Base-by-base conservation (phyloP, 2,113 vertebrate genomes). In the Oryzias curvinotus region DNA sequence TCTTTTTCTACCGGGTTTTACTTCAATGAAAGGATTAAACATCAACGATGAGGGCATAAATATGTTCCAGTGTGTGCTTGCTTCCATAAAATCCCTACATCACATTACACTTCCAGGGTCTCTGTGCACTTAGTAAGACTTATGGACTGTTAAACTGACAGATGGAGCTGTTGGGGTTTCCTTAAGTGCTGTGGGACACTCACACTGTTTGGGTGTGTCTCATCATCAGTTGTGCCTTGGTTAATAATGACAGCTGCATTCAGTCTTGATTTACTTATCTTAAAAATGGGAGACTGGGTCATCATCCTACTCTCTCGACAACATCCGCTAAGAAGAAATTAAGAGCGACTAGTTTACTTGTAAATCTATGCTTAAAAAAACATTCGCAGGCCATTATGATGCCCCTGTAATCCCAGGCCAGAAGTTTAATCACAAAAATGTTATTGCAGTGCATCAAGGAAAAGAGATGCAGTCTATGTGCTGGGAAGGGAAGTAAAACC, bases 361-460 rank as follows among this genome's bases (percentile, higher is more conserved):
- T 57, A 73, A 82, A 80, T 80, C 76, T 71, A 48, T 82, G 86
- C 65, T 66, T 68, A 82, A 77, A 85, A 85, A 87, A 85, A 89
- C 85, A 86, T 87, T 84, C 81, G 85, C 23, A 14, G 52, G 21
- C 66, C 82, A 86, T 83, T 82, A 82, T 88, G 86, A 82, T 84
- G 57, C 47, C 0, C 50, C 3, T 21, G 57, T 83, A 86, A 88
- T 85, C 78, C 75, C 70, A 3, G n/a, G 66, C 62, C 51, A 69
- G 48, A 82, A 75, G 57, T 83, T 76, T 83, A 80, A 87, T 84
- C 76, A 86, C 64, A 62, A 71, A 15, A 65, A 61, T 18, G 13
- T 81, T 62, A 64, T 65, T 75, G 69, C 56, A 47, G 7, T 68
- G 51, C 59, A 71, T 65, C 46, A 56, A 14, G 71, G 60, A 80